Evolutionary conservation across 2,888 invertebrate genomes (phyloP).

Genomic region (Drosophila ustulata): DNA sequence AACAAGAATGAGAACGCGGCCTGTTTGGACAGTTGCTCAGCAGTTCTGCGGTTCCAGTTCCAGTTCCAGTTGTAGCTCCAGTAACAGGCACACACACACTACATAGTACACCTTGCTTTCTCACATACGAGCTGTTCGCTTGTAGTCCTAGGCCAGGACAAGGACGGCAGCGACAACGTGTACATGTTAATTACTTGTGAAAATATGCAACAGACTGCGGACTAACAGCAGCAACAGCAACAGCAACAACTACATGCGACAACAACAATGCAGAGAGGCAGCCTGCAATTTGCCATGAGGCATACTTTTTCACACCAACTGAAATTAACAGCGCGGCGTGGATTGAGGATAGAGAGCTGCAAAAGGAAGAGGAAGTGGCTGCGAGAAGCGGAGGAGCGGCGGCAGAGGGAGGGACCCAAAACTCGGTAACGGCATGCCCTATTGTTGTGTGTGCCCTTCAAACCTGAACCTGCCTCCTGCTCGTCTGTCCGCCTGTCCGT

Average conservation of each 20-base stretch:
- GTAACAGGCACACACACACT: conserved; percentile 8
- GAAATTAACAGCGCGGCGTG: conserved; percentile 53
- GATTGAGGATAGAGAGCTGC: conserved; percentile 9
- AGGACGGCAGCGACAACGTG: conserved; percentile 56
- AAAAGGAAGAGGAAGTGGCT: conserved; percentile 5
- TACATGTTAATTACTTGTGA: conserved; percentile 80
- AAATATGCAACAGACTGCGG: conserved; percentile 76
- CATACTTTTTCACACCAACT: conserved; percentile 71
- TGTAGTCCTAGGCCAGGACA: conserved; percentile 42
- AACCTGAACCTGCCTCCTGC: conserved; percentile 45
- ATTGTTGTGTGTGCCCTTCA: conserved; percentile 61
- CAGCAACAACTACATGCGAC: conserved; percentile 17
- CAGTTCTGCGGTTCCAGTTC: conserved; percentile 27
- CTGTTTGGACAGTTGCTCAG: conserved; percentile 73
- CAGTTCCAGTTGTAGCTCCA: conserved; percentile 11
- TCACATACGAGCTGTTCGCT: conserved; percentile 1
- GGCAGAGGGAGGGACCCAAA: conserved; percentile 14
- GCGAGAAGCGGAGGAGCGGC: neutral
- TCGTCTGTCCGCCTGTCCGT: no score
- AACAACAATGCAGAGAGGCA: conserved; percentile 29
- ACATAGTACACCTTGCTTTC: conserved; percentile 15
- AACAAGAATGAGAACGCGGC: conserved; percentile 53
- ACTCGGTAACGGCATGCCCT: conserved; percentile 35
- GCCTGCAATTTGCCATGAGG: conserved; percentile 68
- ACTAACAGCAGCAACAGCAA: conserved; percentile 25